Evolutionary conservation across 2,797 vertebrate species (phyloP), one percentile per base, ranked within the genome.

Genomic region (Cossypha polioptera): DNA sequence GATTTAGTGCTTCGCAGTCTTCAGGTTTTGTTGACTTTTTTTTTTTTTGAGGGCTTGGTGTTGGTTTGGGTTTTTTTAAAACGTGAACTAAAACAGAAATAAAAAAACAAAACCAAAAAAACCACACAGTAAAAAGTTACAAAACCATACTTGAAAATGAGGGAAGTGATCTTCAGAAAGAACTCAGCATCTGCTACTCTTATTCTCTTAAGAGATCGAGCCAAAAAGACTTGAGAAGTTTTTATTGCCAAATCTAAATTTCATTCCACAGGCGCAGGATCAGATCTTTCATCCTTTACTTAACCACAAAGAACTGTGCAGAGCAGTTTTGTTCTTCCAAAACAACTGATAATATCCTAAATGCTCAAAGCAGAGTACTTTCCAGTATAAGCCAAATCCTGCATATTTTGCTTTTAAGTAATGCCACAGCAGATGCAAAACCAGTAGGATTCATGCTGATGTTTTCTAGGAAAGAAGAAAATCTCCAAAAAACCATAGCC

Each of bases 241-340:
- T 90, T 94, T 94, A 90, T 7, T 95, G 94, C 92, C 86, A 95
- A 86, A 90, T 94, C 93, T 88, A 88, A 94, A 88, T 87, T 95
- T 94, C 94, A 95, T 96, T 96, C 84, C 86, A 92, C 61, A 73
- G 94, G 84, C 86, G 91, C 77, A 72, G 87, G 94, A 91, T 96
- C 76, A 95, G 72, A 65, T 58, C 88, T 90, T 94, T 96, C 92
- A 96, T 96, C 81, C 81, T 95, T 83, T 86, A 91, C 84, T 94
- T 86, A 95, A 94, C 95, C 91, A 94, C 90, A 96, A 92, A 90
- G 78, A 88, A 92, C 76, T 73, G 57, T 33, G 61, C 90, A 91
- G 92, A 96, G 75, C 86, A 96, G 61, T 92, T 95, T 82, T 91
- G 92, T 94, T 94, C 92, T 95, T 88, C 87, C 92, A 92, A 93